Conservation (phyloP, 2,113 vertebrate species). For the Tor tambroides region DNA sequence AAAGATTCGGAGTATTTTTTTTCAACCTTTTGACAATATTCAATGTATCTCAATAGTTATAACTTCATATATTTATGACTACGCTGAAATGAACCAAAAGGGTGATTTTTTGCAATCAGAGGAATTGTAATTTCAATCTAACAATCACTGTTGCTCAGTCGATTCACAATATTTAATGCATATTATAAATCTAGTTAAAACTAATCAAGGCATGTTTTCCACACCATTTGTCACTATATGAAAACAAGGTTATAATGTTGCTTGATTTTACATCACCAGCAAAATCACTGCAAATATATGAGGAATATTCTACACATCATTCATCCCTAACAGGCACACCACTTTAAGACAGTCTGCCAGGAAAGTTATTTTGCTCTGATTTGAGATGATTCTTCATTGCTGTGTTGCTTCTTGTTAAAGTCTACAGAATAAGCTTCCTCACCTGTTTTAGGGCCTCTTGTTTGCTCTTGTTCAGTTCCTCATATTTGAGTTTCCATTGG, state of each 20-base stretch:
- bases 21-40: not conserved
- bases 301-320: not conserved
- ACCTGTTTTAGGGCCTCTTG: constrained; percentile 96
- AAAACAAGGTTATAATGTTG: not conserved
- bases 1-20: not conserved
- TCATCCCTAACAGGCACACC: not conserved
- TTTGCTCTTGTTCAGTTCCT: constrained; percentile 93
- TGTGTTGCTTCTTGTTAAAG: too few species aligned
- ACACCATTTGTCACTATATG: not conserved
- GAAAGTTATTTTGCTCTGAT: not conserved
- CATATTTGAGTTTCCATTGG: constrained; percentile 96
- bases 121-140: not conserved
- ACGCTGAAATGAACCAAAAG: not conserved
- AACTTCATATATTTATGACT: not conserved
- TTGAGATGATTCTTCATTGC: too few species aligned
- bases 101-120: not conserved
- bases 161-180: not conserved
- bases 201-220: not conserved
- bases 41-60: not conserved
- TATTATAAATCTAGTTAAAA: not conserved
- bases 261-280: not conserved
- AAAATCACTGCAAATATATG: not conserved
- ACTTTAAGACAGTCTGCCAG: not conserved
- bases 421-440: constrained; percentile 53
- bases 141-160: not conserved